A percentile compares a stretch with the other conserved stretches of the same genome.
Conservation (phyloP, 2,113 vertebrate genomes). For the Camelus dromedarius region DNA sequence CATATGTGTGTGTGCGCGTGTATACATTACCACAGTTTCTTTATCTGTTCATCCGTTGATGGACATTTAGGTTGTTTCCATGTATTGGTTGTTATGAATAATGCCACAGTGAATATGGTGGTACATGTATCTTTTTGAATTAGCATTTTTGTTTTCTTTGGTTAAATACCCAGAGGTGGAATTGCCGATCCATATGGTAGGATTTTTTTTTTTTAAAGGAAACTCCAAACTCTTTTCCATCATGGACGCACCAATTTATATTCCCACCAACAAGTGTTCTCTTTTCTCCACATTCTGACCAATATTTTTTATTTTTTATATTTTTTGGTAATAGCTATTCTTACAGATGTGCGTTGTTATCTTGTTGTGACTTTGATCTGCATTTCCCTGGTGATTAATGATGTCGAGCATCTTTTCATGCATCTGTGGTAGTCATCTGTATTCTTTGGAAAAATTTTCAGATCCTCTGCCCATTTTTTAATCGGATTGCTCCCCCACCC, state of each 20-base stretch:
- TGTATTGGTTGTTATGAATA: neutral
- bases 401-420: neutral
- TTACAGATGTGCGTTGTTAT: neutral
- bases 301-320: neutral
- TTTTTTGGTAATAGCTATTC: conserved; percentile 3
- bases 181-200: neutral
- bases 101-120: neutral
- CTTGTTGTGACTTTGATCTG: neutral
- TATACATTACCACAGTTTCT: neutral
- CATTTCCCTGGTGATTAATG: neutral
- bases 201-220: neutral
- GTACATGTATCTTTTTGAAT: neutral
- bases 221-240: neutral
- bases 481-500: neutral
- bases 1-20: neutral
- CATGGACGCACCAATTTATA: neutral
- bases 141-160: neutral
- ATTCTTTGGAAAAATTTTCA: neutral
- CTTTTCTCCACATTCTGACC: neutral
- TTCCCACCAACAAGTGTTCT: neutral
- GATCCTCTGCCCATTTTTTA: neutral
- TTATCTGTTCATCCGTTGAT: neutral
- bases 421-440: neutral
- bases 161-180: neutral
- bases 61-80: neutral